A percentile compares a stretch with the other conserved stretches of the same genome.
Conservation (phyloP, 53 echinoderm and acorn worm species). For the Holothuria leucospilota region DNA sequence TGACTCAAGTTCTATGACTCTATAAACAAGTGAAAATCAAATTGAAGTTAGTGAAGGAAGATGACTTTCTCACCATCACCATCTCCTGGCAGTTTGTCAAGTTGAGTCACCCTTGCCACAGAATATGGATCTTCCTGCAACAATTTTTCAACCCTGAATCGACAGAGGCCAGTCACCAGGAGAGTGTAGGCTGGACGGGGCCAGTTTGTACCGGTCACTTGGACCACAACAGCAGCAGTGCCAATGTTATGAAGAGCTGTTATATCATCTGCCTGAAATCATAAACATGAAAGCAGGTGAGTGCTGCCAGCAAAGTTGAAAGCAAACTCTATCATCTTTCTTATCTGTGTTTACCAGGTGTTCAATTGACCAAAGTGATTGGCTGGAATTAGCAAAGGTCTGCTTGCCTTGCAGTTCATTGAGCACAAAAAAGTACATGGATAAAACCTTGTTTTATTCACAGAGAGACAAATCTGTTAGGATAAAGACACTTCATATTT, state of each 20-base stretch:
- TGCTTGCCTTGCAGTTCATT: too few relatives aligned
- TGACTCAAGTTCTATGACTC: too few relatives aligned
- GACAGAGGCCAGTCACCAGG: slow-evolving; percentile 94
- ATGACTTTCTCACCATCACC: slow-evolving; percentile 58
- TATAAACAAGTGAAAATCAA: neutral
- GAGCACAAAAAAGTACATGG: too few relatives aligned
- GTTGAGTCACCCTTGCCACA: slow-evolving; percentile 84
- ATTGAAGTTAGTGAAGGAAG: neutral
- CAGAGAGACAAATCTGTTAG: too few relatives aligned
- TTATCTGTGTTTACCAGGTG: too few relatives aligned
- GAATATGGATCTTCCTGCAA: slow-evolving; percentile 86
- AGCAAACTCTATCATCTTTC: neutral
- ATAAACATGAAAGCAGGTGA: neutral
- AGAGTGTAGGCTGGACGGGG: slow-evolving; percentile 96
- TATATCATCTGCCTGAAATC: slow-evolving; percentile 31
- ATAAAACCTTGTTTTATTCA: too few relatives aligned
- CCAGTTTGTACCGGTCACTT: slow-evolving; percentile 99
- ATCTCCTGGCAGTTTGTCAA: slow-evolving; percentile 93
- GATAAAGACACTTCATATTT: too few relatives aligned
- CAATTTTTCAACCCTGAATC: slow-evolving; percentile 83
- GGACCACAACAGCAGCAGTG: slow-evolving; percentile 96
- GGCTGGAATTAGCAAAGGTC: too few relatives aligned
- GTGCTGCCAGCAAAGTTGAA: neutral
- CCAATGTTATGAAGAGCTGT: slow-evolving; percentile 88
- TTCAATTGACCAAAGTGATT: too few relatives aligned